Evolutionary conservation across 2,888 invertebrate genomes (phyloP).

Genomic region (Empis livida): DNA sequence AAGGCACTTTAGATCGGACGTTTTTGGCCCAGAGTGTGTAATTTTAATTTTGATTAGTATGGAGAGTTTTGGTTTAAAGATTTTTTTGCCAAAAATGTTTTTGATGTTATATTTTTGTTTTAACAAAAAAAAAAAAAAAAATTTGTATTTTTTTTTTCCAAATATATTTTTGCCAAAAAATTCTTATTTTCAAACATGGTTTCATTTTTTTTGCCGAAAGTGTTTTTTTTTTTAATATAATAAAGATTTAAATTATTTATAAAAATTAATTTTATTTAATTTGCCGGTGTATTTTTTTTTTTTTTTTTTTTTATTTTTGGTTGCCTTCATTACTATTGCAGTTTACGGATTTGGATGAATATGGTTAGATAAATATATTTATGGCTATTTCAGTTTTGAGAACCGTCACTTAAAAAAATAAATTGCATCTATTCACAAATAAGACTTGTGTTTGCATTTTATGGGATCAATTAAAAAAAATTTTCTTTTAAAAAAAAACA

Average conservation of each 20-base stretch:
- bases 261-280: conserved; percentile 9
- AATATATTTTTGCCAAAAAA: neutral
- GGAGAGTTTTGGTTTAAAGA: conserved; percentile 19
- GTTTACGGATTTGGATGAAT: conserved; percentile 54
- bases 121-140: conserved; percentile 9
- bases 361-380: conserved; percentile 26
- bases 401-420: conserved; percentile 46
- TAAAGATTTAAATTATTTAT: neutral
- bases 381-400: conserved; percentile 63
- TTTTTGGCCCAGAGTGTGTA: conserved; percentile 68
- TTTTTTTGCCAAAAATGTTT: conserved; percentile 13
- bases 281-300: conserved; percentile 8
- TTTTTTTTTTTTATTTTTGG: conserved; percentile 28
- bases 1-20: conserved; percentile 94
- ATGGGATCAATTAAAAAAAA: no score
- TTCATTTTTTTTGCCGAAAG: no score
- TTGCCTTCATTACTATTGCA: conserved; percentile 74
- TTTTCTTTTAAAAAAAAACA: no score
- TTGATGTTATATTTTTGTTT: conserved; percentile 13
- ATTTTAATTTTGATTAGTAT: conserved; percentile 10
- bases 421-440: conserved; percentile 14
- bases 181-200: no score
- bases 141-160: conserved; percentile 10
- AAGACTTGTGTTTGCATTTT: conserved; percentile 6
- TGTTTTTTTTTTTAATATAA: neutral